Evolutionary conservation across 2,113 vertebrate species (phyloP), one percentile per base, ranked within the genome.

Genomic region (Pelusios castaneus): DNA sequence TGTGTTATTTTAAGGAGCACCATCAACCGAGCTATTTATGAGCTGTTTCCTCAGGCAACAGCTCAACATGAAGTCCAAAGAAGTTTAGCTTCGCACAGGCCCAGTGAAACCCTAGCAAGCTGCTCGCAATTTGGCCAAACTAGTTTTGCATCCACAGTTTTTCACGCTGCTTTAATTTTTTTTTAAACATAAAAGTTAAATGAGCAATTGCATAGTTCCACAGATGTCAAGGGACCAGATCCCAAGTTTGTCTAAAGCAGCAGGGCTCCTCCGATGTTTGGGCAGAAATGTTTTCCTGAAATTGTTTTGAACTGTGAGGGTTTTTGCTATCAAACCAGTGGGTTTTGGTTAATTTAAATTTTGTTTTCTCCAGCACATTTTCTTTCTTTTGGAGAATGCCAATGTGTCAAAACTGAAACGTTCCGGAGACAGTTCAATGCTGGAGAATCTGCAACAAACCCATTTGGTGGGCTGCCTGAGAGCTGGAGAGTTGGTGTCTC

Each of bases 351-450:
- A 75, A 54, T 92, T 94, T 73, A 5, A 87, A 6, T 41, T 92
- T 93, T 86, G 63, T 45, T 75, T 51, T 10, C 90, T 89, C 27
- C 87, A 82, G 45, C 82, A 88, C 89, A 45, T n/a, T 73, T 49
- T 87, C 67, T 90, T 95, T 88, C 93, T 67, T 7, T 95, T 63
- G 80, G 84, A 47, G 45, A 78, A 95, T 90, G 88, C 73, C 56
- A 80, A 80, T 87, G 83, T 85, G n/a, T n/a, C 34, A 54, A 89
- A 90, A 94, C 92, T 41, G 76, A 96, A 89, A 90, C 31, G 86
- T 78, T 55, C 78, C 75, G 67, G 90, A 89, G 88, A 95, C 67
- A 89, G 91, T 93, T 92, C 67, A 43, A 4, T 94, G 92, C 95
- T 67, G 87, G 87, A 82, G 93, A 77, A 34, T 55, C 73, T 41